A percentile compares a stretch with the other conserved stretches of the same genome.
Evolutionary conservation across 2,113 vertebrate genomes (phyloP).

Genomic region (Saccopteryx leptura): DNA sequence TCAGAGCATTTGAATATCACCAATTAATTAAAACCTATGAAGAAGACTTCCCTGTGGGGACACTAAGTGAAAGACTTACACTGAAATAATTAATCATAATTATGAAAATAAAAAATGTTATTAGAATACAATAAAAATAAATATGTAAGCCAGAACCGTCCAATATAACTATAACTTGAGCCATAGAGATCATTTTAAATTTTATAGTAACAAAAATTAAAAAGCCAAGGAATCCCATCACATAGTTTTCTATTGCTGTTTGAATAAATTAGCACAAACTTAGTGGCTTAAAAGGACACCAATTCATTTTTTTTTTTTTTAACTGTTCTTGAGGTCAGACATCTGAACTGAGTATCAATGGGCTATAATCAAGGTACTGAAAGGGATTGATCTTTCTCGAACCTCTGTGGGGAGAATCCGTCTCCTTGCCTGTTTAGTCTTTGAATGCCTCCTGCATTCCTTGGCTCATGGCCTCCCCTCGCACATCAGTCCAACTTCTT

Average conservation of each 20-base stretch:
- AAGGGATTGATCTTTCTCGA: neutral
- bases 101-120: neutral
- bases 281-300: neutral
- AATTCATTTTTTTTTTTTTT: neutral
- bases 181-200: neutral
- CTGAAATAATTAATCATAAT: constrained; percentile 4
- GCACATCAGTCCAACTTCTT: neutral
- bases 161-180: neutral
- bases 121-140: neutral
- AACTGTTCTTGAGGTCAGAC: neutral
- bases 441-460: neutral
- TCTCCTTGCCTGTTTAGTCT: neutral
- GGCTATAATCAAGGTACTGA: neutral
- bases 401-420: neutral
- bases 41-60: neutral
- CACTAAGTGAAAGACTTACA: neutral
- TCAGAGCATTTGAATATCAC: neutral
- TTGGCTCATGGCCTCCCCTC: neutral
- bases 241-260: neutral
- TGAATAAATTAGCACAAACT: neutral
- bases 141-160: neutral
- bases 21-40: neutral
- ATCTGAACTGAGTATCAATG: neutral
- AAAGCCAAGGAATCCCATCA: neutral
- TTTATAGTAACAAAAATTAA: neutral